Percentiles rank a stretch among this genome's conserved stretches.
phyloP scores from a whole-genome alignment of 2,797 vertebrate genomes.

The Chrosomus eos region DNA sequence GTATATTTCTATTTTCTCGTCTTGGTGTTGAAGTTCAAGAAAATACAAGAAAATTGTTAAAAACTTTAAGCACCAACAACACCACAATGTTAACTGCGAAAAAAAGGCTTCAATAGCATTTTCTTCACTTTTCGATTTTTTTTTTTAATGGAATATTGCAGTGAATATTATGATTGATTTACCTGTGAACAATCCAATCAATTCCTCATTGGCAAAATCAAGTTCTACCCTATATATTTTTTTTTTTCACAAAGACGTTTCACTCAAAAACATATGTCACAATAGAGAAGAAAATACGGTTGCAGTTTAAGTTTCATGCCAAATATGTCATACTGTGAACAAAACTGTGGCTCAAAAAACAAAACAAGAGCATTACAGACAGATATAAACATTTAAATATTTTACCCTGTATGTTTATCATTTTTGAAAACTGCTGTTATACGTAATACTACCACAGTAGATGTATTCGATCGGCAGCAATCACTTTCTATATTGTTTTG shows the following conservation, averaged over 20 bases:
- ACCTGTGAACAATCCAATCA: neutral
- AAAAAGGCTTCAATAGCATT: neutral
- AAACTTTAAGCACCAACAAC: neutral
- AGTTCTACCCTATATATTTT: too few species aligned
- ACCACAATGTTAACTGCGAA: neutral
- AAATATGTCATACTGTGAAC: neutral
- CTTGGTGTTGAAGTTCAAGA: neutral
- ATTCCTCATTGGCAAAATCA: neutral
- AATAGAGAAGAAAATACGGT: neutral
- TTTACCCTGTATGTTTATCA: neutral
- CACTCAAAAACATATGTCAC: neutral
- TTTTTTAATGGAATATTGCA: neutral
- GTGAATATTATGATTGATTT: neutral
- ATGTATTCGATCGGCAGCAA: neutral
- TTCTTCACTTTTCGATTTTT: neutral
- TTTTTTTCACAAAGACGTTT: neutral
- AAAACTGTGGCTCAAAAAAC: neutral
- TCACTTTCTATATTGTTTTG: constrained; percentile 60
- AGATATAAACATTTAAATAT: neutral
- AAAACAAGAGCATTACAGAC: neutral
- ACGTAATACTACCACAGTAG: neutral
- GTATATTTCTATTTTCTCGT: neutral
- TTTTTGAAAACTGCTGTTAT: neutral
- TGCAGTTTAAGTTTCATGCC: neutral
- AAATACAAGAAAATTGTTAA: neutral